Evolutionary conservation across 92 coral and sea anemone genomes (phyloP).

Genomic region (Porites lobata): DNA sequence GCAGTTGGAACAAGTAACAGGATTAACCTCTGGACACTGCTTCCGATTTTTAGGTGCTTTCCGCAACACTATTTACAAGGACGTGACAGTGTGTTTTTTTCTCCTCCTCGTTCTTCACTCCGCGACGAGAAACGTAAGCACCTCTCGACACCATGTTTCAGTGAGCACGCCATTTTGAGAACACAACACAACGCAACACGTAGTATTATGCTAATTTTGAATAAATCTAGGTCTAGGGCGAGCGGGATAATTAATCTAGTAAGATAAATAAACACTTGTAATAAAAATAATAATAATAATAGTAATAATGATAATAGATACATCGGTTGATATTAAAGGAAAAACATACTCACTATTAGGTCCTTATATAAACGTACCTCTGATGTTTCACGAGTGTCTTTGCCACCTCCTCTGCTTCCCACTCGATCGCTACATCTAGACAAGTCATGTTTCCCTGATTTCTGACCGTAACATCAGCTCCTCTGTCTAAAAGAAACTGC

Average conservation of each 20-base stretch:
- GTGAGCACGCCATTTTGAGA: background rate
- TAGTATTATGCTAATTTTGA: background rate
- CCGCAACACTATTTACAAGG: too few species aligned
- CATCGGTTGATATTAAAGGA: too few species aligned
- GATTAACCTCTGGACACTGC: too few species aligned
- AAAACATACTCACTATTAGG: too few species aligned
- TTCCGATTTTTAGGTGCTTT: too few species aligned
- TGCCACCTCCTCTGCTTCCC: constrained; percentile 68
- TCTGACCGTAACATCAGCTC: constrained; percentile 73
- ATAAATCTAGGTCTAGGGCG: background rate
- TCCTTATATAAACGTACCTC: constrained; percentile 39
- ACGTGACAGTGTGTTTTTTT: too few species aligned
- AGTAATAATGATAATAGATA: too few species aligned
- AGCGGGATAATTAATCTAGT: background rate
- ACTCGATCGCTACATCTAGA: constrained; percentile 82
- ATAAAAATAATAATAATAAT: too few species aligned
- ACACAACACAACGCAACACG: background rate
- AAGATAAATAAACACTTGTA: background rate
- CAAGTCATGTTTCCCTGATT: constrained; percentile 72
- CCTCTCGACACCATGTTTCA: background rate
- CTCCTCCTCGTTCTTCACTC: background rate
- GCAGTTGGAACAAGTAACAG: too few species aligned
- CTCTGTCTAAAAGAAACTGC: constrained; percentile 66
- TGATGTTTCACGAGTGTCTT: constrained; percentile 72
- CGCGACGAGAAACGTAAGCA: background rate